Percentiles rank a stretch among this genome's conserved stretches.
Evolutionary conservation across 1,140 invertebrate genomes (phyloP).

Genomic region (Drosophila pandora): DNA sequence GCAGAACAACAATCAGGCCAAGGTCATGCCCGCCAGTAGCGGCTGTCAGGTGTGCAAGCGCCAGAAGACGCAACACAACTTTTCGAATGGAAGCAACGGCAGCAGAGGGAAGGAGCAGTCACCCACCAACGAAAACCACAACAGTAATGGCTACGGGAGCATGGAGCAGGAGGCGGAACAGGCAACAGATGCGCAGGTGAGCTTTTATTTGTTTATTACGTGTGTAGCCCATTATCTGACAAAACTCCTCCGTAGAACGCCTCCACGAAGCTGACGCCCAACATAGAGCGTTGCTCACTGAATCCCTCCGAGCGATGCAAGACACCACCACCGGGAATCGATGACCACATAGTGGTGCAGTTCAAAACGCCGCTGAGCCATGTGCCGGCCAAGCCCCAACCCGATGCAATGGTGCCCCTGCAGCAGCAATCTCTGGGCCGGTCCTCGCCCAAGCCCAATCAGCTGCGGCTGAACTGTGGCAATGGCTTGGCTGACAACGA

Average conservation of each 20-base stretch:
- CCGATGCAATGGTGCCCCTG: constrained; percentile 46
- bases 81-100: constrained; percentile 25
- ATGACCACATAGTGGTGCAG: constrained; percentile 61
- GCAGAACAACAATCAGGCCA: constrained; percentile 55
- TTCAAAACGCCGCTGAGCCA: constrained; percentile 73
- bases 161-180: constrained; percentile 28
- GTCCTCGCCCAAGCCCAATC: constrained; percentile 48
- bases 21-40: constrained; percentile 33
- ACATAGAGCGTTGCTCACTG: constrained; percentile 68
- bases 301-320: constrained; percentile 47
- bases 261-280: constrained; percentile 72
- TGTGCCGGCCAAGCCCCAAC: constrained; percentile 56
- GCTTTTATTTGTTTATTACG: no score
- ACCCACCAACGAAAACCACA: constrained; percentile 17
- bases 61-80: constrained; percentile 82
- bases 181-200: constrained; percentile 8
- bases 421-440: constrained; percentile 8
- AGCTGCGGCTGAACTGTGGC: constrained; percentile 53
- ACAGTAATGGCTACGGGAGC: constrained; percentile 13
- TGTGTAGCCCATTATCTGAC: no score
- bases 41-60: constrained; percentile 81
- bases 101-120: neutral
- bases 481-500: constrained; percentile 35
- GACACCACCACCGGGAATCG: constrained; percentile 45
- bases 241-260: constrained; percentile 18